Base-by-base conservation (phyloP, 2,797 vertebrate species). In the Nothura maculosa region DNA sequence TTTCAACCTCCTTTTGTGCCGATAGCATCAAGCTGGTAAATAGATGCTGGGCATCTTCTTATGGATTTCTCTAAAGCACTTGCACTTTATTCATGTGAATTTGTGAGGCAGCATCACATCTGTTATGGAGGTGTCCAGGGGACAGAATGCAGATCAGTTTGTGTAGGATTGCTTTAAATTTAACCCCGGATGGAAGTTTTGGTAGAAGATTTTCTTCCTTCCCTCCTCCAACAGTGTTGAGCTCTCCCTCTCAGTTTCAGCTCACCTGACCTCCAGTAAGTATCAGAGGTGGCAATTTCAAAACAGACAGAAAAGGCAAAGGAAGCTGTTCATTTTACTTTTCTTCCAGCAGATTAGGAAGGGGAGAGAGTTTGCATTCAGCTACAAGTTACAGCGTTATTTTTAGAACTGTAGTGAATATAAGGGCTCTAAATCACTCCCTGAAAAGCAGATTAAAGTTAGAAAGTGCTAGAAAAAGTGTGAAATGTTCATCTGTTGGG, bases 391-490 rank as follows among this genome's bases (percentile, higher is more conserved):
- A 42, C 6, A 3, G 66, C 0, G 0, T 76, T 76, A 91, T 75
- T 87, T 94, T 93, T 88, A 91, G 89, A 89, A 89, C 61, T 18
- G 6, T 21, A 62, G 55, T 90, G 88, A 82, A 80, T 70, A 28
- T 43, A 63, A 30, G 54, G 42, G 40, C 64, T 94, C 81, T 86
- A 81, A 94, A 85, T 57, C 64, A 76, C 81, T 91, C 60, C 57
- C 68, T 17, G 7, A 87, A 91, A 96, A 94, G 78, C 83, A 90
- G 87, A 83, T 92, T 95, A 92, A 91, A 95, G 92, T 87, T 90
- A 91, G 83, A 79, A 90, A 78, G 94, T 93, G 87, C 87, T 92
- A 67, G 93, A 90, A 84, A 87, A 93, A 93, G 90, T 95, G 81
- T 92, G 90, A 95, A 96, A 90, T 89, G 91, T 91, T 94, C 90